phyloP scores from a whole-genome alignment of 1,140 invertebrate genomes.

The Drosophila auraria region DNA sequence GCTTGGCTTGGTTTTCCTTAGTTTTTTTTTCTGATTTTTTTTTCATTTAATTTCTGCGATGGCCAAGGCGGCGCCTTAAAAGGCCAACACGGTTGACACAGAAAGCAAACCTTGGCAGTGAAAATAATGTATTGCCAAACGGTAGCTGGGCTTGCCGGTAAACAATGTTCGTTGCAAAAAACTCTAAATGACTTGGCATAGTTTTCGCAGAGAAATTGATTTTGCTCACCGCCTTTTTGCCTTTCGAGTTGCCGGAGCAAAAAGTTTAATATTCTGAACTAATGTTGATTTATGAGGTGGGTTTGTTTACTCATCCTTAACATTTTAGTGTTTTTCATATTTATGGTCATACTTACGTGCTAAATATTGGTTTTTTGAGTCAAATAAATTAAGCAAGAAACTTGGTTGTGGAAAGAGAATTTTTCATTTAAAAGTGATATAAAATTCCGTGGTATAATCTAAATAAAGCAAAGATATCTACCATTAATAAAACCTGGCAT shows the following conservation, averaged over 20 bases:
- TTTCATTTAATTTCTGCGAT: constrained; percentile 2
- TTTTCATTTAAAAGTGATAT: not conserved
- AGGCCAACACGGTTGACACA: constrained; percentile 46
- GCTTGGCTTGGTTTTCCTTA: constrained; percentile 12
- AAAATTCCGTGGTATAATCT: too few species aligned
- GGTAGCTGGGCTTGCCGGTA: constrained; percentile 34
- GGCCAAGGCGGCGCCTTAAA: constrained; percentile 54
- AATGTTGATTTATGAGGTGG: constrained; percentile 27
- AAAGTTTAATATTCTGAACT: constrained; percentile 20
- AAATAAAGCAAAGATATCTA: too few species aligned
- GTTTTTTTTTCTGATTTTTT: not conserved
- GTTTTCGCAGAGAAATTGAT: constrained; percentile 44
- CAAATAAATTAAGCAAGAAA: not conserved
- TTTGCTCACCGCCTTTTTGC: constrained; percentile 16
- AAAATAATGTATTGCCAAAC: constrained; percentile 49
- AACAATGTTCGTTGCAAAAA: constrained; percentile 29
- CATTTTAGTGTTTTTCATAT: not conserved
- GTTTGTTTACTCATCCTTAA: constrained; percentile 1
- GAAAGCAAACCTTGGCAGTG: constrained; percentile 61
- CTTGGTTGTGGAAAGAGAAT: not conserved
- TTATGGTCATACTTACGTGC: not conserved
- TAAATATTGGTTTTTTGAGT: not conserved
- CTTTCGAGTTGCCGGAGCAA: constrained; percentile 1
- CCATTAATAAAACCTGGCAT: too few species aligned
- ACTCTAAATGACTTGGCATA: constrained; percentile 38